phyloP scores from a whole-genome alignment of 1,140 invertebrate species.

The Trichonephila clavipes region DNA sequence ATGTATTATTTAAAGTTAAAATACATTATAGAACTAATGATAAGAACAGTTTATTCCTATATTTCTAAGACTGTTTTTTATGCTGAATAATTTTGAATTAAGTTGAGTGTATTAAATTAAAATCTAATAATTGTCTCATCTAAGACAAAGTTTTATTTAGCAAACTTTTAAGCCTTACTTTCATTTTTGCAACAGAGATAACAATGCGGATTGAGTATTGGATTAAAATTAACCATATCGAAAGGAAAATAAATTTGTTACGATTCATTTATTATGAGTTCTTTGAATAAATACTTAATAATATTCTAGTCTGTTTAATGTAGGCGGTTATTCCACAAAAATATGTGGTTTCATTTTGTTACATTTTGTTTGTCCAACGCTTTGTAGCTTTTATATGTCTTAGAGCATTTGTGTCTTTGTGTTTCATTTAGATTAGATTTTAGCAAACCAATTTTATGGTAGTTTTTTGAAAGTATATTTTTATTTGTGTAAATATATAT shows the following conservation, averaged over 20 bases:
- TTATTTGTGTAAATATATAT: constrained; percentile 34
- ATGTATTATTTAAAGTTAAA: no score
- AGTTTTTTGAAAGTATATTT: constrained; percentile 39
- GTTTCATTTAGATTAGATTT: constrained; percentile 73
- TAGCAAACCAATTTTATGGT: constrained; percentile 55
- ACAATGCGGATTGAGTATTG: no score
- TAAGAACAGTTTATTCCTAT: no score
- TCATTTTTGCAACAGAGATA: no score
- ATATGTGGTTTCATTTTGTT: constrained; percentile 8
- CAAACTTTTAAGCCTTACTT: no score
- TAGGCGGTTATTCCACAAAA: not conserved
- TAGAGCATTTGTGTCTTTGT: constrained; percentile 70
- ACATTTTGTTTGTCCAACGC: constrained; percentile 55
- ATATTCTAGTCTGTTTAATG: constrained; percentile 44
- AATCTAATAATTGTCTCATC: no score
- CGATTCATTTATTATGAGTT: not conserved
- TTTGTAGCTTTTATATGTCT: constrained; percentile 74
- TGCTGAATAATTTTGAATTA: no score
- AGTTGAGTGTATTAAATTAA: not conserved
- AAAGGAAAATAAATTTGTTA: not conserved
- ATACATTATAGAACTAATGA: no score
- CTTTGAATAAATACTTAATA: constrained; percentile 19
- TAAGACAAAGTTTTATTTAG: no score
- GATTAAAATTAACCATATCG: no score
- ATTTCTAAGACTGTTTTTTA: no score